Conservation (phyloP, 2,888 invertebrate species). For the Aproaerema taeniolella region DNA sequence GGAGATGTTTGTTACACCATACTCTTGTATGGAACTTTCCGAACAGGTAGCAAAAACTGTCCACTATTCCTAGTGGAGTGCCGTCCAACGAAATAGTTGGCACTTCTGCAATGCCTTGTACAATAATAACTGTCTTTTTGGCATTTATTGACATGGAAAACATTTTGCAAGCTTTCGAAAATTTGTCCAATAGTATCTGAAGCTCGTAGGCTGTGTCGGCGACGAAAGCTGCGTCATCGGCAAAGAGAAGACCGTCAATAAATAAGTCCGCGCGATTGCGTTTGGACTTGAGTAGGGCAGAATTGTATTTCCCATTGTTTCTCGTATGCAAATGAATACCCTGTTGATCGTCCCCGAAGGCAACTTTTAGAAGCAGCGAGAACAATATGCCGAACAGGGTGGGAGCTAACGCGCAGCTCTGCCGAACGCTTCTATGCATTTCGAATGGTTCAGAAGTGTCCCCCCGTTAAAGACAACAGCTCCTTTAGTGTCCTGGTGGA, state of each 20-base stretch:
- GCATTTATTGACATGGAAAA: constrained; percentile 3
- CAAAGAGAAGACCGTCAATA: constrained; percentile 2
- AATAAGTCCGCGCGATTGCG: background rate
- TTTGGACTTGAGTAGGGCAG: background rate
- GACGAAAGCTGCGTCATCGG: constrained; percentile 6
- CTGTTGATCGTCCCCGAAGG: constrained; percentile 12
- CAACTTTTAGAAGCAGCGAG: constrained; percentile 12
- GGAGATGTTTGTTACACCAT: constrained; percentile 13
- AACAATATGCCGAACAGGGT: constrained; percentile 4
- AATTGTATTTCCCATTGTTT: background rate
- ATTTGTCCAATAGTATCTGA: background rate
- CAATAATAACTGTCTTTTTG: background rate
- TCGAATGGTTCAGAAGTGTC: constrained; percentile 1
- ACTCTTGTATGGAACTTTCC: constrained; percentile 14
- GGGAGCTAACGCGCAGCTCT: background rate
- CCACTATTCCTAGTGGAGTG: background rate
- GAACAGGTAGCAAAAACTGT: constrained; percentile 8
- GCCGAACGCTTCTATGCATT: constrained; percentile 7
- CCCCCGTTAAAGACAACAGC: constrained; percentile 3
- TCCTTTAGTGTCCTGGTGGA: constrained; percentile 8
- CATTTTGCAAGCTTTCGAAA: background rate
- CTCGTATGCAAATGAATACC: constrained; percentile 1
- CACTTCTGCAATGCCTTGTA: background rate
- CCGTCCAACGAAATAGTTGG: background rate
- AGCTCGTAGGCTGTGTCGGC: background rate